Percentiles rank a stretch among this genome's conserved stretches.
Conservation (phyloP, 2,888 invertebrate genomes). For the Achlya flavicornis region DNA sequence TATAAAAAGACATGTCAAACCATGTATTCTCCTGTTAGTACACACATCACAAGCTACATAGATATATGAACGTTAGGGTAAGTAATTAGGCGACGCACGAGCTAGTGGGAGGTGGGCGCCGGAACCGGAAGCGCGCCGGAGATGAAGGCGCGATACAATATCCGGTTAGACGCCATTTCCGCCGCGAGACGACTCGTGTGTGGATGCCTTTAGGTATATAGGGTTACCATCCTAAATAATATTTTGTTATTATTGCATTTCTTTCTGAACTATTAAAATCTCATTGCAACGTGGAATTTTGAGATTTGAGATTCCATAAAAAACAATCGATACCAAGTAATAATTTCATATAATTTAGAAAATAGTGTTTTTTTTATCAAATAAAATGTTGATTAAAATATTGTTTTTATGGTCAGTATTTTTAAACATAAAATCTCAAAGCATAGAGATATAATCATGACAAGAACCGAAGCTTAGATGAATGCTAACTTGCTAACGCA, state of each 20-base stretch:
- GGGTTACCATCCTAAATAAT: neutral
- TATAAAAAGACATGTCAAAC: too few relatives aligned
- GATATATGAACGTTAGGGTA: conserved; percentile 29
- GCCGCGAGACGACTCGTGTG: conserved; percentile 77
- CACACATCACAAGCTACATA: neutral
- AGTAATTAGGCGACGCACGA: conserved; percentile 79
- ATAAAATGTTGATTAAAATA: too few relatives aligned
- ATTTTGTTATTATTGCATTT: too few relatives aligned
- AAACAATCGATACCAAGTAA: too few relatives aligned
- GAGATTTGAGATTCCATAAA: too few relatives aligned
- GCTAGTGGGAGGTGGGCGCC: conserved; percentile 58
- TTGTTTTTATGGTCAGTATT: too few relatives aligned
- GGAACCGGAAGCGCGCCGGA: conserved; percentile 81
- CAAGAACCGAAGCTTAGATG: neutral
- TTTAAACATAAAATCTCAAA: too few relatives aligned
- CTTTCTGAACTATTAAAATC: too few relatives aligned
- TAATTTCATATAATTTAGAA: too few relatives aligned
- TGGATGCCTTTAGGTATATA: conserved; percentile 52
- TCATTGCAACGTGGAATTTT: too few relatives aligned
- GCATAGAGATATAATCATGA: neutral
- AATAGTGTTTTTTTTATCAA: too few relatives aligned
- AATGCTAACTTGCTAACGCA: neutral
- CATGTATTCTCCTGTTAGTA: too few relatives aligned
- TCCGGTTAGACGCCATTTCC: conserved; percentile 83
- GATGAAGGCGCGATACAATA: conserved; percentile 85